A percentile compares a stretch with the other conserved stretches of the same genome.
These are phyloP conservation scores for Acrossocheilus wenchowensis DNA, from an alignment of 2,797 vertebrate species.

Conservation along the genomic window DNA sequence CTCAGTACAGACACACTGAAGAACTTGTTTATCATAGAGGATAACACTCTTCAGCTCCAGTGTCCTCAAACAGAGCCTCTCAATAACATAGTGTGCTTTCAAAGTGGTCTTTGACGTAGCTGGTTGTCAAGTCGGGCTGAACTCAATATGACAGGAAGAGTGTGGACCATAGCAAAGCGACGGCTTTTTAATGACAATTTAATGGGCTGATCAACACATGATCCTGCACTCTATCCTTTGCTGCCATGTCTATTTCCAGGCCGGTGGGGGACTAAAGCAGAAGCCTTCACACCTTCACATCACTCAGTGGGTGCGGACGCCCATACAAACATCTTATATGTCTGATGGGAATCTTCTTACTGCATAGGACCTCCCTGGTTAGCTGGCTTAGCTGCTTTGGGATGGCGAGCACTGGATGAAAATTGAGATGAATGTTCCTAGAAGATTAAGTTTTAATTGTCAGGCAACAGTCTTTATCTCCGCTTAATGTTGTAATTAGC, in stretches of 20 bases:
- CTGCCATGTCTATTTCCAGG: constrained; percentile 42
- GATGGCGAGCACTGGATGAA: neutral
- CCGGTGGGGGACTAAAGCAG: neutral
- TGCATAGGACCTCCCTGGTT: constrained; percentile 15
- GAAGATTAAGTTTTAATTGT: constrained; percentile 43
- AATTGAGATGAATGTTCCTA: constrained; percentile 28
- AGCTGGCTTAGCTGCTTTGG: neutral
- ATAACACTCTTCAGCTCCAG: constrained; percentile 30
- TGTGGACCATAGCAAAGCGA: constrained; percentile 31
- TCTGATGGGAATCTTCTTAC: constrained; percentile 24
- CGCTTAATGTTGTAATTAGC: constrained; percentile 40
- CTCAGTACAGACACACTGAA: neutral
- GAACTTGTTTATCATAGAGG: constrained; percentile 21
- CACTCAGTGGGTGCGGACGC: constrained; percentile 1
- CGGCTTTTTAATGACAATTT: constrained; percentile 53
- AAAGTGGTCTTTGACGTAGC: constrained; percentile 30
- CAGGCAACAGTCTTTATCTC: constrained; percentile 39
- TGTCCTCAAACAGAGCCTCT: constrained; percentile 29
- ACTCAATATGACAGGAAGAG: constrained; percentile 38
- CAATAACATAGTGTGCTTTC: constrained; percentile 25
- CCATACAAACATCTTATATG: constrained; percentile 28
- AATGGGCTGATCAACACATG: constrained; percentile 55
- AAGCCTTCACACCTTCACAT: constrained; percentile 26
- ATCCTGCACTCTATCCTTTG: constrained; percentile 32
- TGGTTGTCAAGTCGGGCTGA: constrained; percentile 7